Base-by-base conservation (phyloP, 2,888 invertebrate genomes). In the Drosophila anceps region DNA sequence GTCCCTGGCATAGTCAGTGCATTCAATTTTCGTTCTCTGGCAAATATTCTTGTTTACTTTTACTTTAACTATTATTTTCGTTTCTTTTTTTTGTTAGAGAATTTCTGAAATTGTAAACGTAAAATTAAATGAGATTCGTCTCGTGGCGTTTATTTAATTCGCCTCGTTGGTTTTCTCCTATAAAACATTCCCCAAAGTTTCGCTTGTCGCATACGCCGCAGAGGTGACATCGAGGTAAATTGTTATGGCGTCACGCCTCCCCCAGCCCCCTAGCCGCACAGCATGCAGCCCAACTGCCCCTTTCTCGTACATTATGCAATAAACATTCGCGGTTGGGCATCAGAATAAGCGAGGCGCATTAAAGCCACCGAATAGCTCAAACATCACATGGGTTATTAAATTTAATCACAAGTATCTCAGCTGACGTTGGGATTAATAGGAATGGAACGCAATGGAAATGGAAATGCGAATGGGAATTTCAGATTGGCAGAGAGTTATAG, bases 61-160 rank as follows among this genome's bases (percentile, higher is more conserved):
- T 48, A 20, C 10, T 50, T 20, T 18, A 10, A 46, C 29, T n/a
- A 12, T 29, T 48, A 7, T 29, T 48, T 46, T 27, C 13, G 13
- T 35, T 35, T n/a, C 1, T 48, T 50, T 29, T 35, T 44, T 59
- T 77, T 65, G 63, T 41, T 35, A 27, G 37, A 44, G 37, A 10
- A 67, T 62, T 68, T 46, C 50, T 33, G 59, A 80, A 85, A 82
- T 73, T 66, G 74, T 71, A 78, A 73, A 74, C 83, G 90, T 86
- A 67, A 86, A 86, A 86, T 88, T 84, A 86, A 90, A 86, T 69
- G 88, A 74, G 76, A 84, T 78, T 88, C 85, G 85, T 86, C 85
- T 86, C 70, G 77, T 82, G 51, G 85, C 84, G 60, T 76, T 77
- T 74, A 73, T 79, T 86, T 79, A 79, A 86, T 79, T 74, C 85